These are phyloP conservation scores for Drosophila multiciliata DNA, from an alignment of 2,888 invertebrate species.

Conservation along the genomic window DNA sequence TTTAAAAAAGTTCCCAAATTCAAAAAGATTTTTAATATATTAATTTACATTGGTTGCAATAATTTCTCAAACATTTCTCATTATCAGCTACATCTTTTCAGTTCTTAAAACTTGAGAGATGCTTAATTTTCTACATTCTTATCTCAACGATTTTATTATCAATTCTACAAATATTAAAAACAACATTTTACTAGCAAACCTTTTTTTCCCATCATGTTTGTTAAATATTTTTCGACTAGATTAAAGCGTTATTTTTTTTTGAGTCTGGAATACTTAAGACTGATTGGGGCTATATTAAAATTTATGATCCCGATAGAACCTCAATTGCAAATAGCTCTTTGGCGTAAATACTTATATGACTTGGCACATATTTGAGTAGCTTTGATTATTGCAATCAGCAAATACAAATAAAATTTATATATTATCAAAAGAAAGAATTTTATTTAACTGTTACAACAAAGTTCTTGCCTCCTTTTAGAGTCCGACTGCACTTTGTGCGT, in stretches of 20 bases:
- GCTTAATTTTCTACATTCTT: neutral
- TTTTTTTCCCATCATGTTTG: neutral
- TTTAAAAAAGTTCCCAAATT: neutral
- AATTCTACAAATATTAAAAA: neutral
- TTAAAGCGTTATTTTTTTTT: neutral
- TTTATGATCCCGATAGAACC: constrained; percentile 52
- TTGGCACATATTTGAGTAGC: constrained; percentile 72
- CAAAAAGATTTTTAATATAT: neutral
- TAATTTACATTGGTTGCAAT: neutral
- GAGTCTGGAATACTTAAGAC: constrained; percentile 13
- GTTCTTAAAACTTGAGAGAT: neutral
- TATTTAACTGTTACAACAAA: constrained; percentile 9
- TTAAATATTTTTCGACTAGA: neutral
- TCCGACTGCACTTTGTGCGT: constrained; percentile 34
- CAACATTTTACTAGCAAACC: neutral
- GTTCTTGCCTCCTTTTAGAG: neutral
- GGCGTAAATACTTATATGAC: constrained; percentile 65
- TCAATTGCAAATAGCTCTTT: constrained; percentile 29
- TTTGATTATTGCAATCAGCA: constrained; percentile 70
- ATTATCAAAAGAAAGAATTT: constrained; percentile 9
- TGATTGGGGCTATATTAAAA: constrained; percentile 56
- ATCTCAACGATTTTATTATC: neutral
- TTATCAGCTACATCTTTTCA: neutral
- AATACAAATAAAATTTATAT: neutral
- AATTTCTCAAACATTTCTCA: neutral